These are phyloP conservation scores for Platorchestia sp. DNA, from an alignment of 1,140 invertebrate genomes.

Conservation along the genomic window DNA sequence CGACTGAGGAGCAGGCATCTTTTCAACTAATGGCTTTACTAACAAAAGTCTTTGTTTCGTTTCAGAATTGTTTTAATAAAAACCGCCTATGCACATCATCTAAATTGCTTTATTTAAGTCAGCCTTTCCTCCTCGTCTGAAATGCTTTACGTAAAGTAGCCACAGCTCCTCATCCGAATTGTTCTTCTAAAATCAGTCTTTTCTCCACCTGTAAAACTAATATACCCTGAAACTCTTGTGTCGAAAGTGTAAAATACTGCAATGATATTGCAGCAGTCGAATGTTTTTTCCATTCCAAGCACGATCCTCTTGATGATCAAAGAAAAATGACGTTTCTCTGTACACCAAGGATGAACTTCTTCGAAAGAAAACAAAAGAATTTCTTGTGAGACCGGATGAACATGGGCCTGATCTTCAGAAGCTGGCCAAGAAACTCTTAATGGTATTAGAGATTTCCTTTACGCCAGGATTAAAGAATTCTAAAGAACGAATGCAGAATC, in stretches of 20 bases:
- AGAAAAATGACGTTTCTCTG: neutral
- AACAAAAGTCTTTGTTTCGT: too few species aligned
- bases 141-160: too few species aligned
- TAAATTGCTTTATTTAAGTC: too few species aligned
- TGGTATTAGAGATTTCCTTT: conserved; percentile 40
- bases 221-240: neutral
- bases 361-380: neutral
- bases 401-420: neutral
- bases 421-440: conserved; percentile 2
- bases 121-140: too few species aligned
- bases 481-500: conserved; percentile 22
- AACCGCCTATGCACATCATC: too few species aligned
- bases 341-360: neutral
- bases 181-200: neutral
- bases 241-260: neutral
- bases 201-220: too few species aligned
- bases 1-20: too few species aligned
- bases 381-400: neutral
- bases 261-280: neutral
- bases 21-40: too few species aligned
- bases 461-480: conserved; percentile 29
- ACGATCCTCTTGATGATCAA: neutral
- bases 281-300: neutral
- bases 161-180: neutral
- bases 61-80: too few species aligned